Conservation (phyloP, 2,797 vertebrate species). For the Microctenopoma lineatum region DNA sequence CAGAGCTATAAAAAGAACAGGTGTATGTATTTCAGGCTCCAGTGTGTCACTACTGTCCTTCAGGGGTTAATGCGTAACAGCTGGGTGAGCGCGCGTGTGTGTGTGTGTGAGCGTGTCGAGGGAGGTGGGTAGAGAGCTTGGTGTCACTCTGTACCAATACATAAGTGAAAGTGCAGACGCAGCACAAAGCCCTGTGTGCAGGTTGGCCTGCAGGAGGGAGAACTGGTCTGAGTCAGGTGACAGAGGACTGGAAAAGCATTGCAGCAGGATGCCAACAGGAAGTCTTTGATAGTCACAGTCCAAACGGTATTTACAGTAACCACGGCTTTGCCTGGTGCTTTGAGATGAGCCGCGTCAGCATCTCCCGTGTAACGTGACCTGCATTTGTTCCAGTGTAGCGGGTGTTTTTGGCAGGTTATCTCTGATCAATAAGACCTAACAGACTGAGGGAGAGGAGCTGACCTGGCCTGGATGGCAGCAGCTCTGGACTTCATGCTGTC, state of each 20-base stretch:
- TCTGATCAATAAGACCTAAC: slow-evolving; percentile 3
- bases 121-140: neutral
- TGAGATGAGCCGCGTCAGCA: neutral
- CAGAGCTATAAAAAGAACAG: slow-evolving; percentile 54
- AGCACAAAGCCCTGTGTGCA: slow-evolving; percentile 66
- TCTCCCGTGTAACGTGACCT: neutral
- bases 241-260: slow-evolving; percentile 29
- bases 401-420: neutral
- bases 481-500: slow-evolving; percentile 75
- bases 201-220: slow-evolving; percentile 52
- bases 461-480: slow-evolving; percentile 78
- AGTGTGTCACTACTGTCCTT: slow-evolving; percentile 39
- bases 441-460: slow-evolving; percentile 35
- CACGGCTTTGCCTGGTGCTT: neutral
- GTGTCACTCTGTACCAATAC: slow-evolving; percentile 70
- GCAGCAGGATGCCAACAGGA: slow-evolving; percentile 47
- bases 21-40: slow-evolving; percentile 33
- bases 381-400: too few species aligned
- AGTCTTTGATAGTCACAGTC: neutral
- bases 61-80: slow-evolving; percentile 62
- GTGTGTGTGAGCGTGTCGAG: neutral
- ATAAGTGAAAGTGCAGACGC: slow-evolving; percentile 65
- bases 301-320: too few species aligned
- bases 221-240: slow-evolving; percentile 50
- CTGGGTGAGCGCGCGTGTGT: neutral